A percentile compares a stretch with the other conserved stretches of the same genome.
Conservation (phyloP, 2,797 vertebrate genomes). For the Ibycter americanus region DNA sequence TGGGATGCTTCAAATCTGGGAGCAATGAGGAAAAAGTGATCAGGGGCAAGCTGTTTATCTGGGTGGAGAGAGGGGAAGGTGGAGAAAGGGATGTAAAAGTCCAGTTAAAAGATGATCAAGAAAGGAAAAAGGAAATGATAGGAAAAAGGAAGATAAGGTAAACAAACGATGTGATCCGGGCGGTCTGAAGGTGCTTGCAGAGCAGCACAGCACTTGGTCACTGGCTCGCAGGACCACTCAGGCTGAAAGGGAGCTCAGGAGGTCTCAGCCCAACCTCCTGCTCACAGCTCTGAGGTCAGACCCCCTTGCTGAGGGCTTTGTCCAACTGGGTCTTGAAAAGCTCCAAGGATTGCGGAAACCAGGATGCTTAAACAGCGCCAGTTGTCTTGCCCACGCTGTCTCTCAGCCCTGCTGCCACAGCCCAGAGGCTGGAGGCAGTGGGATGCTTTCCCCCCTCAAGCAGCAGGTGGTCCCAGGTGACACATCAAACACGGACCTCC, state of each 20-base stretch:
- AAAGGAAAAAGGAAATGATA: background rate
- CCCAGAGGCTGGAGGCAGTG: background rate
- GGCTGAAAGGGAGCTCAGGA: background rate
- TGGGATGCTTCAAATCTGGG: background rate
- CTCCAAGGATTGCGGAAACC: background rate
- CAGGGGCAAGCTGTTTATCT: background rate
- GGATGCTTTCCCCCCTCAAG: rapidly evolving
- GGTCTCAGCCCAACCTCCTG: background rate
- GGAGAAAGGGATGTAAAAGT: background rate
- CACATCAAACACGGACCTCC: background rate
- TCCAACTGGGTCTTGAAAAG: background rate
- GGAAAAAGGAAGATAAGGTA: background rate
- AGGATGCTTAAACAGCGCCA: background rate
- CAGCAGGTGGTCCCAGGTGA: no score
- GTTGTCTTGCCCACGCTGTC: rapidly evolving
- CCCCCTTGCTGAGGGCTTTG: background rate
- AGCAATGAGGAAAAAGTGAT: background rate
- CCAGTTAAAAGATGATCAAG: background rate
- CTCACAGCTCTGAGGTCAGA: background rate
- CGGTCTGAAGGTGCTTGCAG: background rate
- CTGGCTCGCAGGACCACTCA: background rate
- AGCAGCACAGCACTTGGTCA: background rate
- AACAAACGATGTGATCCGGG: rapidly evolving
- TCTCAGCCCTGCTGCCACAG: rapidly evolving
- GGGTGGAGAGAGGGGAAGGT: background rate